phyloP scores from a whole-genome alignment of 2,113 vertebrate species.

The Thermophis baileyi region DNA sequence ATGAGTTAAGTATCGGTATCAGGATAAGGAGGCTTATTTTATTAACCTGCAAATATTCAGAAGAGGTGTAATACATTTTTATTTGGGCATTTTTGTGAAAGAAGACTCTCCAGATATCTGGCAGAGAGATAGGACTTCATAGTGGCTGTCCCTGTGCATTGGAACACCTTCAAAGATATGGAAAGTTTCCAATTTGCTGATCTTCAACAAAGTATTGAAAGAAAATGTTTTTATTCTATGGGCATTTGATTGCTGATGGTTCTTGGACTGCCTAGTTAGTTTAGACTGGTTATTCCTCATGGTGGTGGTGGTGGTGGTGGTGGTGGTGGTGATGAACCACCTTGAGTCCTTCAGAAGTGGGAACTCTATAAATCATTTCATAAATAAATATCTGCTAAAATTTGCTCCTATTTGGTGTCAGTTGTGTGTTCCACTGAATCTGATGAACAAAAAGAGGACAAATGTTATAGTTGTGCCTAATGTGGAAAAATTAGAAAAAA shows the following conservation, averaged over 20 bases:
- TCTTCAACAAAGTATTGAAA: background rate
- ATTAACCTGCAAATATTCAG: background rate
- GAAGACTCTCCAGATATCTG: background rate
- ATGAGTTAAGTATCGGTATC: background rate
- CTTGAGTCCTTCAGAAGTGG: background rate
- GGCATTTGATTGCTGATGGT: background rate
- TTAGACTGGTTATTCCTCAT: background rate
- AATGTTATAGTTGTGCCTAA: background rate
- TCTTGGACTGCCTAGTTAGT: background rate
- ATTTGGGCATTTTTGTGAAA: background rate
- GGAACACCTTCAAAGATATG: background rate
- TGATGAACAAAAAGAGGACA: background rate
- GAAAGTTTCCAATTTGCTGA: background rate
- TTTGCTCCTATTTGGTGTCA: too few relatives aligned
- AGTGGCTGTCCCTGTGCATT: background rate
- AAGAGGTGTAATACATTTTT: background rate
- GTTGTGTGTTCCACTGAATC: too few relatives aligned
- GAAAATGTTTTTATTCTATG: background rate
- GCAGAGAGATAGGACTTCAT: background rate
- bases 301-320: too few relatives aligned
- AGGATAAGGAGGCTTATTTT: background rate
- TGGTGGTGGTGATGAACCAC: background rate
- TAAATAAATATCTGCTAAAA: too few relatives aligned
- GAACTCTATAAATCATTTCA: too few relatives aligned
- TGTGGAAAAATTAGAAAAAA: background rate